Conservation (phyloP, 2,888 invertebrate genomes). For the Apamea crenata region DNA sequence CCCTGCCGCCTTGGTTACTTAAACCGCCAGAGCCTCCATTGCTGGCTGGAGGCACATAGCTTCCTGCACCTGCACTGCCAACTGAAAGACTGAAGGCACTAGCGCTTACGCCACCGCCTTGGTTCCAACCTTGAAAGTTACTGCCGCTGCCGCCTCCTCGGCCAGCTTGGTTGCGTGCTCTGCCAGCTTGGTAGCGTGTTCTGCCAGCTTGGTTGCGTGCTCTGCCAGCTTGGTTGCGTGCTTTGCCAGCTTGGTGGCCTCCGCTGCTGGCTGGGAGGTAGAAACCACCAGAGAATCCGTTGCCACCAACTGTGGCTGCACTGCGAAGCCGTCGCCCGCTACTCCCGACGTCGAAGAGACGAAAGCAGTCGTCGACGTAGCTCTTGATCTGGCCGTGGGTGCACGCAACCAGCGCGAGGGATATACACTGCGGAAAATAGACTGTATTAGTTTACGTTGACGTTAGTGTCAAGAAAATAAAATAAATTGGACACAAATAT, state of each 20-base stretch:
- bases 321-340: neutral
- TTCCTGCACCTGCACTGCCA: neutral
- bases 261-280: constrained; percentile 6
- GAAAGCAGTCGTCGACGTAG: neutral
- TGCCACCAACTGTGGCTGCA: neutral
- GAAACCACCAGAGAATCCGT: neutral
- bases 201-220: too few species aligned
- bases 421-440: constrained; percentile 24
- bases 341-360: neutral
- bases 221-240: too few species aligned
- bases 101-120: neutral
- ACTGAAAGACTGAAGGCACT: too few species aligned
- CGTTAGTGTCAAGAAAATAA: neutral
- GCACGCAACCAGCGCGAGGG: constrained; percentile 17
- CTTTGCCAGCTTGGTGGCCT: too few species aligned
- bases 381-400: neutral
- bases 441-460: neutral
- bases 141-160: neutral
- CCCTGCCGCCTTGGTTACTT: neutral
- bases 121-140: neutral
- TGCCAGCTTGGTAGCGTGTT: too few species aligned
- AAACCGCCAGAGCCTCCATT: neutral
- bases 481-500: neutral
- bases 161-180: too few species aligned
- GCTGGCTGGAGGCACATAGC: neutral